Evolutionary conservation across 2,888 invertebrate genomes (phyloP), one percentile per base, ranked within the genome.

Genomic region (Belgica antarctica): DNA sequence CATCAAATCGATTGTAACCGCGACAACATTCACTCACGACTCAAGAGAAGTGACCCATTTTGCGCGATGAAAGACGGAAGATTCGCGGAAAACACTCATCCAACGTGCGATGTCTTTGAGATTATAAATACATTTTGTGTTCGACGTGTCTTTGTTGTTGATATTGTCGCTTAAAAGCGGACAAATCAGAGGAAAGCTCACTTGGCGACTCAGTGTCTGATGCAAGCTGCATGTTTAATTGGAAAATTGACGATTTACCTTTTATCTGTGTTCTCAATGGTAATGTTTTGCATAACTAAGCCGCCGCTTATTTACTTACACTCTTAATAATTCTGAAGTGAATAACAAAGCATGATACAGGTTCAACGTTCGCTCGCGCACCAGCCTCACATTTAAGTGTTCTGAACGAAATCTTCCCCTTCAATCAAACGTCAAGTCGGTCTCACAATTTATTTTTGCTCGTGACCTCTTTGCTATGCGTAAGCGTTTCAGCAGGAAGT

Each of bases 401-500:
- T n/a, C n/a, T n/a, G 15, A 41, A 41, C 41, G 41, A 41, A 52
- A n/a, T 22, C 22, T 31, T 52, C 52, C 17, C 19, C 12, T 52
- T 52, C 52, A 52, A 52, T 52, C 52, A 52, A 19, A 52, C 52
- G 52, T 52, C 52, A 52, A 52, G 12, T 8, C 12, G 19, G 17
- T 15, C 2, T 52, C 3, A 22, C 52, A 17, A 5, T 7, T 52
- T n/a, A n/a, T n/a, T n/a, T 22, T 17, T 52, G 17, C 12, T 52
- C 2, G 22, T 22, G 2, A 52, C 19, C 22, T 12, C 2, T 19
- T 4, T 12, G 17, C 22, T 52, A n/a, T 22, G 22, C 17, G 52
- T 52, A 3, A 52, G 52, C 52, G 12, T 19, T 52, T 17, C 3
- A 17, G 12, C 52, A 52, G 52, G 52, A 52, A 52, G 12, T 22